These are phyloP conservation scores for Fragum whitleyi DNA, from an alignment of 2,888 invertebrate species.

Conservation along the genomic window DNA sequence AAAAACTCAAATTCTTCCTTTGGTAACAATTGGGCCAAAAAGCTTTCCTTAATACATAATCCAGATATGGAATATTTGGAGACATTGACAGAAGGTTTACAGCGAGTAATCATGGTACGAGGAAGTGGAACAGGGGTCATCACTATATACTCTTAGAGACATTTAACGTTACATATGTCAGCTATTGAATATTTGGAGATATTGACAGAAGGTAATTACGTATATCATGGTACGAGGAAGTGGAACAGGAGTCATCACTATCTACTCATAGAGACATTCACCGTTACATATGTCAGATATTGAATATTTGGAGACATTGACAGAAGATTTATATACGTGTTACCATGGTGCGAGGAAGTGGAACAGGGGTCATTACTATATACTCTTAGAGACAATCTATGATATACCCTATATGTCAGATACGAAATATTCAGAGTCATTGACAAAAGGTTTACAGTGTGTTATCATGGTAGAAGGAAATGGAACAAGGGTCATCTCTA, in stretches of 20 bases:
- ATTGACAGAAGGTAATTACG: too few relatives aligned
- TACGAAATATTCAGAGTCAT: too few relatives aligned
- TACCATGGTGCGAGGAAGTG: slow-evolving; percentile 89
- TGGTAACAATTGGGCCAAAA: too few relatives aligned
- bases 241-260: slow-evolving; percentile 99
- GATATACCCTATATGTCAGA: too few relatives aligned
- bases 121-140: slow-evolving; percentile 99
- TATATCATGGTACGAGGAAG: slow-evolving; percentile 98
- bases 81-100: slow-evolving; percentile 98
- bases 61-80: slow-evolving; percentile 99
- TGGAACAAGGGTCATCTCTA: too few relatives aligned
- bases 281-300: slow-evolving; percentile 92
- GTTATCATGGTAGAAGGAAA: too few relatives aligned
- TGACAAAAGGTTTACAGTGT: too few relatives aligned
- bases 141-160: slow-evolving; percentile 96
- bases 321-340: slow-evolving; percentile 98
- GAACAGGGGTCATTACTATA: too few relatives aligned
- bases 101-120: slow-evolving; percentile 98
- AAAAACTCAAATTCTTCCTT: too few relatives aligned
- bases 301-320: slow-evolving; percentile 99
- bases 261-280: slow-evolving; percentile 95
- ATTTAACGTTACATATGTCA: too few relatives aligned
- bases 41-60: not conserved
- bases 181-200: too few relatives aligned
- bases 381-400: too few relatives aligned